Evolutionary conservation across 2,113 vertebrate species (phyloP).

Genomic region (Neopipo cinnamomea): DNA sequence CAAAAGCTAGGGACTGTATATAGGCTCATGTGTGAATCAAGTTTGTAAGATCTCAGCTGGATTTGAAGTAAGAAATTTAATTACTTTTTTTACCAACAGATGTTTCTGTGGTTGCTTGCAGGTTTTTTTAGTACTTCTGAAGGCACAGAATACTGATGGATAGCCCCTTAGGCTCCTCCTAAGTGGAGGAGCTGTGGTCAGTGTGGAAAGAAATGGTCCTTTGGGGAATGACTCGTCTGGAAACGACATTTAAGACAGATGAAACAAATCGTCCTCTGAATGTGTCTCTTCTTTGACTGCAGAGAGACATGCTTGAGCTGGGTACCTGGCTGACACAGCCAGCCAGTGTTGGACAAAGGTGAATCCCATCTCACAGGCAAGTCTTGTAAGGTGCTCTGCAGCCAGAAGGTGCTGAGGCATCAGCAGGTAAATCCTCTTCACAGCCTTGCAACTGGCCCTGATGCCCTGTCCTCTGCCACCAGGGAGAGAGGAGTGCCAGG

Average conservation of each 20-base stretch:
- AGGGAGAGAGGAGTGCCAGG: neutral
- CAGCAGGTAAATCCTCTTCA: neutral
- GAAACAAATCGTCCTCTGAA: neutral
- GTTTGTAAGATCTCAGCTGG: neutral
- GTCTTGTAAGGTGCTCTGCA: neutral
- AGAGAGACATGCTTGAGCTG: neutral
- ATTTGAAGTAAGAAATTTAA: neutral
- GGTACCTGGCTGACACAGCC: neutral
- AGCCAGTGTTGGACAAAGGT: fast-evolving
- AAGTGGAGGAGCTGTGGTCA: neutral
- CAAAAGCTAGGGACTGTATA: neutral
- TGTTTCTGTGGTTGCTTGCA: neutral
- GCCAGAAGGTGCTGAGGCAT: neutral
- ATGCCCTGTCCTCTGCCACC: neutral
- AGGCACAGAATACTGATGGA: neutral
- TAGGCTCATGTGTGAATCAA: neutral
- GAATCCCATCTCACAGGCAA: neutral
- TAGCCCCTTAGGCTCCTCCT: neutral
- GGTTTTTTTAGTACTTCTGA: neutral
- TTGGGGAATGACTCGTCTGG: neutral
- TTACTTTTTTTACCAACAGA: neutral
- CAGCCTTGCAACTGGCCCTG: neutral
- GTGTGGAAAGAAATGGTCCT: neutral
- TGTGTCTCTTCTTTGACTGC: neutral
- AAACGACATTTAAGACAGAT: neutral